A percentile compares a stretch with the other conserved stretches of the same genome.
Evolutionary conservation across 2,113 vertebrate genomes (phyloP).

Genomic region (Grammomys surdaster): DNA sequence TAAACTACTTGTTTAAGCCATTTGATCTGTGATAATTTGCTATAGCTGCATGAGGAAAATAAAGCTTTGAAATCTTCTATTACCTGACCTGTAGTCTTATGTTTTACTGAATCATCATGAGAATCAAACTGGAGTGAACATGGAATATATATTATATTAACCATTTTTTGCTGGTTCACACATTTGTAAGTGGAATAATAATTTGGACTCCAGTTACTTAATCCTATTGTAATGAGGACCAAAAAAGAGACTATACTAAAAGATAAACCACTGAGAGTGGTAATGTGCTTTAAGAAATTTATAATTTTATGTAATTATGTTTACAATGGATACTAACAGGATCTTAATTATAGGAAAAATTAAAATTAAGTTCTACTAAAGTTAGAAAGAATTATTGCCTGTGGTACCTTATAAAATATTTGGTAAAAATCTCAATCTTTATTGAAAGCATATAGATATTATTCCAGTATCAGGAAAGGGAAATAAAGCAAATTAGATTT

Average conservation of each 20-base stretch:
- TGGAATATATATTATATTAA: not conserved
- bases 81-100: not conserved
- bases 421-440: not conserved
- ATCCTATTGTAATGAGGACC: not conserved
- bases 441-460: not conserved
- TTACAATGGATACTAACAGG: not conserved
- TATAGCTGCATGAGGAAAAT: not conserved
- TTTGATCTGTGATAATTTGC: not conserved
- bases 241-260: not conserved
- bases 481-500: not conserved
- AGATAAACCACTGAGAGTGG: not conserved
- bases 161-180: not conserved
- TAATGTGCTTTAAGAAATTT: not conserved
- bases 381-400: not conserved
- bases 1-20: not conserved
- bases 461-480: not conserved
- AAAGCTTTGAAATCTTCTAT: not conserved
- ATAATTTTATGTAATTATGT: not conserved
- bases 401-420: not conserved
- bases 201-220: not conserved
- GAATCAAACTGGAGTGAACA: not conserved
- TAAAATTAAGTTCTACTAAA: not conserved
- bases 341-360: constrained; percentile 7
- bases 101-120: not conserved
- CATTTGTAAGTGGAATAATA: constrained; percentile 5